These are phyloP conservation scores for Poicephalus gulielmi DNA, from an alignment of 2,113 vertebrate genomes.

Conservation along the genomic window DNA sequence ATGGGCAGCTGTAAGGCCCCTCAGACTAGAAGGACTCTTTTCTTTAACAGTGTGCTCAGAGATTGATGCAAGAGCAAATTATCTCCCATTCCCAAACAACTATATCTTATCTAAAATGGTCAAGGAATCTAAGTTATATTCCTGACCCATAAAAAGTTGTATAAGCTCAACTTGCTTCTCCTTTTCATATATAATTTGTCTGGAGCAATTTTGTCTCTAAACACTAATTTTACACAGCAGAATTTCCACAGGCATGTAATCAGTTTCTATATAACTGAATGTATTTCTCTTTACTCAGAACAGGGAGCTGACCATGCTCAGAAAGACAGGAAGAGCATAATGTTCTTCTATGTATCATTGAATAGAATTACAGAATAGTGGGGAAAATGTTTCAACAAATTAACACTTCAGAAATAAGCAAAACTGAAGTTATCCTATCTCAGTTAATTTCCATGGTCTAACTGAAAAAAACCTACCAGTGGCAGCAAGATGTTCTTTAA, in stretches of 20 bases:
- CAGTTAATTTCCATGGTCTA: background rate
- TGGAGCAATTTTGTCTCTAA: background rate
- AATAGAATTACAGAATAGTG: background rate
- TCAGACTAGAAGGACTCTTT: background rate
- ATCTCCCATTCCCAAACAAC: background rate
- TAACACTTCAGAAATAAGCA: background rate
- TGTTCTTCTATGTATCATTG: background rate
- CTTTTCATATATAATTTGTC: background rate
- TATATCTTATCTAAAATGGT: background rate
- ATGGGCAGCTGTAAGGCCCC: background rate
- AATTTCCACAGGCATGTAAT: background rate
- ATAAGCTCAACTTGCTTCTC: background rate
- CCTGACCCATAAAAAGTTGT: background rate
- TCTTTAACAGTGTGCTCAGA: background rate
- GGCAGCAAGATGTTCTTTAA: background rate
- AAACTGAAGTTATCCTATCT: background rate
- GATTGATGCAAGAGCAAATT: background rate
- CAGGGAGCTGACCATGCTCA: background rate
- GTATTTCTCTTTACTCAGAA: background rate
- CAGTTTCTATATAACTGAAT: background rate
- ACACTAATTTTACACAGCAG: background rate
- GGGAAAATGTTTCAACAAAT: background rate
- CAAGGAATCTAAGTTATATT: background rate
- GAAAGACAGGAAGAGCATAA: background rate
- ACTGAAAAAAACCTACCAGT: background rate